phyloP scores from a whole-genome alignment of 1,140 invertebrate genomes.

The Caerostris darwini region DNA sequence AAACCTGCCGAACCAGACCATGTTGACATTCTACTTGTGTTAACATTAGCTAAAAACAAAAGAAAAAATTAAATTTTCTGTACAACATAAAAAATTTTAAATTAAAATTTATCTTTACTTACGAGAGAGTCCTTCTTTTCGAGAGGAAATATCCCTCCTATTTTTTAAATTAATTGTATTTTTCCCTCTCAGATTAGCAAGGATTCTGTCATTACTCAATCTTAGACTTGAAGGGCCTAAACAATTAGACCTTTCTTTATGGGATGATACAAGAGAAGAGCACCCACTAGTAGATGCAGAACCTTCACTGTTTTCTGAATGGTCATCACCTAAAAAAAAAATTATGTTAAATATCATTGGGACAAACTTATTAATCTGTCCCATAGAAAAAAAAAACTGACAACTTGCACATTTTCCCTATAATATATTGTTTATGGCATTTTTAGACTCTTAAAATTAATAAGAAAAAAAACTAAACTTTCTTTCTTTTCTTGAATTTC shows the following conservation, averaged over 20 bases:
- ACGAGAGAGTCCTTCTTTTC: slow-evolving; percentile 43
- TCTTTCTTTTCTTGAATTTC: too few species aligned
- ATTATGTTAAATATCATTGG: background rate
- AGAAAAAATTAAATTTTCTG: background rate
- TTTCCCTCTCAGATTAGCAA: slow-evolving; percentile 6
- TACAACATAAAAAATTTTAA: background rate
- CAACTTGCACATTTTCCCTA: too few species aligned
- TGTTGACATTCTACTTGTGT: slow-evolving; percentile 28
- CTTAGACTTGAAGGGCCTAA: background rate
- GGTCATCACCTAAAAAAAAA: slow-evolving; percentile 71
- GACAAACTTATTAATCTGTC: too few species aligned
- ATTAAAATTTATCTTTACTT: background rate
- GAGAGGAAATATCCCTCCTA: slow-evolving; percentile 29
- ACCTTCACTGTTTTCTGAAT: slow-evolving; percentile 77
- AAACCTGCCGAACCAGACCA: slow-evolving; percentile 43
- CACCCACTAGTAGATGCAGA: slow-evolving; percentile 77
- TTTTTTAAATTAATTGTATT: slow-evolving; percentile 31
- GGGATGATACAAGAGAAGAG: slow-evolving; percentile 75
- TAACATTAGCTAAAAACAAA: slow-evolving; percentile 31
- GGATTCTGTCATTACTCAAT: background rate
- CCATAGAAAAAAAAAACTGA: too few species aligned
- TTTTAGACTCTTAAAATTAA: too few species aligned
- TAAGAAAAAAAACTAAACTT: too few species aligned
- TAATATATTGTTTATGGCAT: too few species aligned
- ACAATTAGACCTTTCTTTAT: slow-evolving; percentile 62